phyloP scores from a whole-genome alignment of 2,113 vertebrate genomes.

The Corvus hawaiiensis region DNA sequence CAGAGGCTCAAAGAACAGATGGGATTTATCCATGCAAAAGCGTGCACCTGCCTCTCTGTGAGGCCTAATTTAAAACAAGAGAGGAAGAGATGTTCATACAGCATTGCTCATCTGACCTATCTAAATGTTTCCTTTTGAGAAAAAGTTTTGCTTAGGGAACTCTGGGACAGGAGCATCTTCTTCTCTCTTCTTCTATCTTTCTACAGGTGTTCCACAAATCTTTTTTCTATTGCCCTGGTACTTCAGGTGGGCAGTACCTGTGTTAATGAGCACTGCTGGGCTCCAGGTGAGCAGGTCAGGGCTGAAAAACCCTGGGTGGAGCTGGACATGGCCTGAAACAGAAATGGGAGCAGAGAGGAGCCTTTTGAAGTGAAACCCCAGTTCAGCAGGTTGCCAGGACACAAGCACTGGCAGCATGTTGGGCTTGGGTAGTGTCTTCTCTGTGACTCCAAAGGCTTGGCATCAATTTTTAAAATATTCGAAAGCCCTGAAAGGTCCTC shows the following conservation, averaged over 20 bases:
- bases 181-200: neutral
- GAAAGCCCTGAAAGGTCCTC: neutral
- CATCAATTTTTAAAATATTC: neutral
- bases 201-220: accelerated
- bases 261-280: neutral
- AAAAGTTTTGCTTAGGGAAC: neutral
- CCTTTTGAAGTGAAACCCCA: neutral
- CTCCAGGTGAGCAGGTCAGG: neutral
- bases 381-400: neutral
- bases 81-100: neutral
- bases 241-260: neutral
- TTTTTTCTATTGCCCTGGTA: neutral
- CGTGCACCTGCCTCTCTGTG: neutral
- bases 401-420: neutral
- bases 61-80: neutral
- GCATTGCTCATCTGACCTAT: neutral
- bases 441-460: neutral
- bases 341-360: neutral
- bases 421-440: neutral
- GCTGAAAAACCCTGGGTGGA: neutral
- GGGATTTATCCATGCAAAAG: neutral
- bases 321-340: neutral
- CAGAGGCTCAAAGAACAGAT: neutral
- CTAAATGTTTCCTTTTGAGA: neutral
- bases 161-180: neutral